Percentiles rank a stretch among this genome's conserved stretches.
Conservation (phyloP, 2,113 vertebrate species). For the Eonycteris spelaea region DNA sequence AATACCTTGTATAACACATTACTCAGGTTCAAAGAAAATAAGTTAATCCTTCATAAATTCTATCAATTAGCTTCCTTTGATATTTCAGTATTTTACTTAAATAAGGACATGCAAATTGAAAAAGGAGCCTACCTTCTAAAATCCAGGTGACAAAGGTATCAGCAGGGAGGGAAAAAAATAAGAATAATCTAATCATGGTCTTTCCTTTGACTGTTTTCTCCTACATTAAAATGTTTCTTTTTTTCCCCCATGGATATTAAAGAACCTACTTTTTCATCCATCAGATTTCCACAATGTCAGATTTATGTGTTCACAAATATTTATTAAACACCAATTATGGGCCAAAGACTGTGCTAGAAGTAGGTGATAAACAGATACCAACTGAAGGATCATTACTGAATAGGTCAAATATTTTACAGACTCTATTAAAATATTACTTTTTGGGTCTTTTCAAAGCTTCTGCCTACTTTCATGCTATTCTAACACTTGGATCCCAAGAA, state of each 20-base stretch:
- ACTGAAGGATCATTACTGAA: not conserved
- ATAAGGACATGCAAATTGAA: not conserved
- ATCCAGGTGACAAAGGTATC: not conserved
- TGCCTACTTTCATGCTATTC: conserved; percentile 60
- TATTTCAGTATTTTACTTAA: not conserved
- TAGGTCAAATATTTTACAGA: not conserved
- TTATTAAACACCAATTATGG: not conserved
- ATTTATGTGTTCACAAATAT: not conserved
- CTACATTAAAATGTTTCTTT: conserved; percentile 46
- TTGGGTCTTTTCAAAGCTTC: conserved; percentile 47
- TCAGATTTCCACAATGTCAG: conserved; percentile 24
- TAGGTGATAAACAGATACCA: not conserved
- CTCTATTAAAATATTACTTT: not conserved
- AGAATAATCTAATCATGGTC: conserved; percentile 7
- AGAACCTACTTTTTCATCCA: conserved; percentile 39
- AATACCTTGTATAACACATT: not conserved
- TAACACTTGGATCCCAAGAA: conserved; percentile 55
- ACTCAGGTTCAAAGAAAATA: not conserved
- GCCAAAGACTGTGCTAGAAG: not conserved
- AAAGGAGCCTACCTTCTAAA: not conserved
- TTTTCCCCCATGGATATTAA: conserved; percentile 59
- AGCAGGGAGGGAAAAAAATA: conserved; percentile 3
- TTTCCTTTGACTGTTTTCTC: conserved; percentile 51
- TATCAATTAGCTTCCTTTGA: not conserved
- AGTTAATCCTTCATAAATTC: not conserved